Conservation (phyloP, 2,888 invertebrate species). For the Pogonocherus hispidulus region DNA sequence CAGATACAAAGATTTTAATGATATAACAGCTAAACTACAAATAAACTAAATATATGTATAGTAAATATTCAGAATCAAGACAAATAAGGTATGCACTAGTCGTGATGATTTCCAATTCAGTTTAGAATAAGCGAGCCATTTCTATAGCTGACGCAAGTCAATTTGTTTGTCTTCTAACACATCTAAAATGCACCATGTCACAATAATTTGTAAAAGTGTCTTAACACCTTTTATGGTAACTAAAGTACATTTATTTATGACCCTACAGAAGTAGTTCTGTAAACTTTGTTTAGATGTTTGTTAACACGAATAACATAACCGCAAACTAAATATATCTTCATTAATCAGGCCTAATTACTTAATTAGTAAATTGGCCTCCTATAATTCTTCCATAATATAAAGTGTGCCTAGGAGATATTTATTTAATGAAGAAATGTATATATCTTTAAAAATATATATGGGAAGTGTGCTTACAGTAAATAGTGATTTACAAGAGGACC, state of each 20-base stretch:
- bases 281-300: slow-evolving; percentile 38
- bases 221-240: slow-evolving; percentile 15
- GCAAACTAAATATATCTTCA: slow-evolving; percentile 45
- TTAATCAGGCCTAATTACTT: slow-evolving; percentile 54
- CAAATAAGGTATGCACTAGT: neutral
- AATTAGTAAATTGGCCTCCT: slow-evolving; percentile 53
- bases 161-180: slow-evolving; percentile 36
- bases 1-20: too few relatives aligned
- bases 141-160: slow-evolving; percentile 38
- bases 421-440: too few relatives aligned
- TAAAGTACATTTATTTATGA: slow-evolving; percentile 32
- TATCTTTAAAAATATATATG: too few relatives aligned
- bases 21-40: too few relatives aligned
- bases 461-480: too few relatives aligned
- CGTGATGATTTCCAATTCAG: slow-evolving; percentile 4
- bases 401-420: too few relatives aligned
- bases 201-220: slow-evolving; percentile 36
- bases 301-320: slow-evolving; percentile 50
- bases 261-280: slow-evolving; percentile 18
- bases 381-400: slow-evolving; percentile 43
- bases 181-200: slow-evolving; percentile 25
- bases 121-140: slow-evolving; percentile 15
- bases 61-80: neutral
- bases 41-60: too few relatives aligned
- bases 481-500: too few relatives aligned